phyloP scores from a whole-genome alignment of 1,140 invertebrate species.

The Cherax quadricarinatus region DNA sequence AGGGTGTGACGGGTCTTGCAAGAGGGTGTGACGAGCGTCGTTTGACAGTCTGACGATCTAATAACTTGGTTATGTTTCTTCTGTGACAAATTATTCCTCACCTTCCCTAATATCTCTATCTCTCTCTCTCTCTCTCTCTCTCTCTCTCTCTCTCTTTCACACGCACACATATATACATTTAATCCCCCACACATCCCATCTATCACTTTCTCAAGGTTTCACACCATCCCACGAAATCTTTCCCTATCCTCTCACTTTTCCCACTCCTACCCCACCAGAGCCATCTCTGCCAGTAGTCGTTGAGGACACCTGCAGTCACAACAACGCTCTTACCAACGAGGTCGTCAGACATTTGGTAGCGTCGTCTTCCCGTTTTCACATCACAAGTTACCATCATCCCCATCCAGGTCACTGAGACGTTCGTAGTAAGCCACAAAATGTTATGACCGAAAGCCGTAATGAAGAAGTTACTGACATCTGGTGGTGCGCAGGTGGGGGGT shows the following conservation, averaged over 20 bases:
- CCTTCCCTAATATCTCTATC: background rate
- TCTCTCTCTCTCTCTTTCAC: background rate
- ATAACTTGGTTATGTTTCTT: background rate
- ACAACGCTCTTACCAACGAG: background rate
- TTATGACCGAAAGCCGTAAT: background rate
- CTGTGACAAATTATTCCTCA: background rate
- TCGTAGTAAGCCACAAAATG: background rate
- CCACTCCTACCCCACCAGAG: no score
- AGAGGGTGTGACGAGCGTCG: no score
- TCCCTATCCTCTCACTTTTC: no score
- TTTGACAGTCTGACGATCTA: background rate
- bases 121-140: background rate
- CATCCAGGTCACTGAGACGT: background rate
- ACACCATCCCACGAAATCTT: background rate
- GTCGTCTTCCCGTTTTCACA: background rate
- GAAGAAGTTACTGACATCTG: no score
- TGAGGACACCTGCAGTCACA: background rate
- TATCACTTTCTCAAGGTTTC: background rate
- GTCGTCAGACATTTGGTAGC: background rate
- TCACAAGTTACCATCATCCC: background rate
- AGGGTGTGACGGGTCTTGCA: no score
- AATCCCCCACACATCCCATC: no score
- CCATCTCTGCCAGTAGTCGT: background rate
- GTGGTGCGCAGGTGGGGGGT: no score
- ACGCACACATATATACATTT: background rate